Evolutionary conservation across 2,888 invertebrate genomes (phyloP), one percentile per base, ranked within the genome.

Genomic region (Branchellion lobata): DNA sequence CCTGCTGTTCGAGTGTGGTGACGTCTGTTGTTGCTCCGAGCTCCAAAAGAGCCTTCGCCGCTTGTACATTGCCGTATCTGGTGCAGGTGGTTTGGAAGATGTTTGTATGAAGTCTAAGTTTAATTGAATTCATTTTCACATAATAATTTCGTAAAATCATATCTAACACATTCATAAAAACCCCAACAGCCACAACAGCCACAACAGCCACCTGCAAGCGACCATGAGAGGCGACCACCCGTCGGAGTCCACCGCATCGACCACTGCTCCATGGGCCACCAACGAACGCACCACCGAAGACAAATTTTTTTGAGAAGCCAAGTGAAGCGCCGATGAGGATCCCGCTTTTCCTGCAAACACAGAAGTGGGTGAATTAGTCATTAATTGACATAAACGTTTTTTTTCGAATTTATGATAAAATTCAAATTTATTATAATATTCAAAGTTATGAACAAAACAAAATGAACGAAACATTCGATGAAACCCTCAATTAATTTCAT

Each of bases 201-300:
- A 57, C n/a, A 24, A 14, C 18, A 47, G 18, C 24, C n/a, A 57
- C 80, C 83, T 82, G 61, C 82, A 81, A 27, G 84, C 83, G 65
- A 83, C 83, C 79, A 84, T 82, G 11, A 84, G 79, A 1, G 84
- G 83, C 1, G 83, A 81, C 82, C 83, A 84, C 1, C 82, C 83
- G 29, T 82, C 83, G 24, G 80, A 81, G 74, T 84, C 84, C n/a
- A 76, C 53, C 18, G 80, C 71, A 73, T 84, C 81, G 29, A 84
- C 80, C 21, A 79, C 40, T 8, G 82, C 82, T 31, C 82, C 81
- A 47, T 82, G 81, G 33, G 78, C 57, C n/a, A 84, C 73, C 34
- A 84, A 61, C 24, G 80, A 29, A n/a, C 82, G 82, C 0, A 83
- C 81, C 29, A 83, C 79, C 18, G 72, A 76, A 11, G 81, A 78